Evolutionary conservation across 2,888 invertebrate species (phyloP), one percentile per base, ranked within the genome.

Genomic region (Drosophila atroscutellata): DNA sequence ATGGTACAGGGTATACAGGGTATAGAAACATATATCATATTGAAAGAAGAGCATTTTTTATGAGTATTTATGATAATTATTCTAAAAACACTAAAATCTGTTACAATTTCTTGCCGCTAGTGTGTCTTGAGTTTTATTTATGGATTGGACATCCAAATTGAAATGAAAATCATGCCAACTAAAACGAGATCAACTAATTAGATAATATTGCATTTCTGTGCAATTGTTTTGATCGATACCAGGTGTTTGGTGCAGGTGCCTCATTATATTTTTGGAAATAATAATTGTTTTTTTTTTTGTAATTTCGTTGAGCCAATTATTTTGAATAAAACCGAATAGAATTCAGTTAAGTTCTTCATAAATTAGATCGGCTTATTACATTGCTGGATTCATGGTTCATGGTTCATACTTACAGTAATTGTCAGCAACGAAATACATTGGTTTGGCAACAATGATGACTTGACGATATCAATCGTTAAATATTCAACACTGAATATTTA

Each of bases 401-500:
- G 1, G 18, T 26, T 39, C 28, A 76, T 76, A 76, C 75, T 76
- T 77, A 81, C 70, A 71, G 49, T 58, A 49, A 51, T 36, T 58
- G 39, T 57, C 75, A 73, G 50, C 49, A 73, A 73, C 39, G 63
- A 54, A 63, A 55, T 63, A 65, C 47, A 49, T 51, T 51, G 66
- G 52, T 61, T 81, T 54, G 70, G 68, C 81, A 77, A 81, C 67
- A 59, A 63, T 61, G 57, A 30, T 71, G 66, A 61, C 51, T 75
- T 68, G 3, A 83, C 83, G 86, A 86, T 86, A 81, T 26, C 18
- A 47, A 75, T 75, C 83, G 54, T 81, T 86, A 84, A 84, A 84
- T 81, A 84, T 86, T 84, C 83, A 61, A 50, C 6, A 28, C 8
- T 72, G 84, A 84, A 87, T 85, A 85, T 86, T 87, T 87, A 87